Evolutionary conservation across 2,888 invertebrate species (phyloP).

Genomic region (Cephus sareptanus): DNA sequence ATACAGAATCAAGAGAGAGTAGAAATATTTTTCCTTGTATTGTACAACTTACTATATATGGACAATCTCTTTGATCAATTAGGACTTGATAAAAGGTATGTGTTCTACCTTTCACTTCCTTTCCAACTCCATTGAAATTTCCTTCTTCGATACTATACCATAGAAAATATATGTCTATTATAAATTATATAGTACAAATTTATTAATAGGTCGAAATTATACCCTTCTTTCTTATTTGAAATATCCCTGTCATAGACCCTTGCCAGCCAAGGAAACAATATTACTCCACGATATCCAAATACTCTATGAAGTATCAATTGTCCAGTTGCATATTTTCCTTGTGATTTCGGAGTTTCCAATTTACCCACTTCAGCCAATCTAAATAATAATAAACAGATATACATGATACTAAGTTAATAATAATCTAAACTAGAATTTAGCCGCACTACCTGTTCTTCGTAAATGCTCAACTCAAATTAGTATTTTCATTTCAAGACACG

Average conservation of each 20-base stretch:
- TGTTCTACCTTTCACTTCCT: conserved; percentile 89
- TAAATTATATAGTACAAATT: background rate
- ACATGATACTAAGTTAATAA: conserved; percentile 4
- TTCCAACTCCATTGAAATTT: conserved; percentile 71
- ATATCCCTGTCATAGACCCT: conserved; percentile 94
- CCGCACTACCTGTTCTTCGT: background rate
- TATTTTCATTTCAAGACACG: background rate
- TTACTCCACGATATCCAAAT: conserved; percentile 97
- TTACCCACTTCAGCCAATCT: conserved; percentile 96
- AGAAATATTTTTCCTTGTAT: background rate
- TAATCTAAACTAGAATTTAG: background rate
- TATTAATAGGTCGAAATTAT: conserved; percentile 9
- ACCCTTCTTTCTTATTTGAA: conserved; percentile 75
- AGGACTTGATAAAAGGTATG: conserved; percentile 98
- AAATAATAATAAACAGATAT: conserved; percentile 33
- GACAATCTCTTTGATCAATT: conserved; percentile 96
- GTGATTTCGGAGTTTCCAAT: conserved; percentile 85
- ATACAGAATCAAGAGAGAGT: background rate
- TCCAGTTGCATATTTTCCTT: conserved; percentile 95
- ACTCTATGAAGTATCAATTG: conserved; percentile 96
- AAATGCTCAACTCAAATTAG: background rate
- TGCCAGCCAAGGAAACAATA: conserved; percentile 97
- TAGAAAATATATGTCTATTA: background rate
- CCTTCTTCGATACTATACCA: conserved; percentile 49
- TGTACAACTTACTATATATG: conserved; percentile 85